phyloP scores from a whole-genome alignment of 2,113 vertebrate genomes.

The Ellobius talpinus region DNA sequence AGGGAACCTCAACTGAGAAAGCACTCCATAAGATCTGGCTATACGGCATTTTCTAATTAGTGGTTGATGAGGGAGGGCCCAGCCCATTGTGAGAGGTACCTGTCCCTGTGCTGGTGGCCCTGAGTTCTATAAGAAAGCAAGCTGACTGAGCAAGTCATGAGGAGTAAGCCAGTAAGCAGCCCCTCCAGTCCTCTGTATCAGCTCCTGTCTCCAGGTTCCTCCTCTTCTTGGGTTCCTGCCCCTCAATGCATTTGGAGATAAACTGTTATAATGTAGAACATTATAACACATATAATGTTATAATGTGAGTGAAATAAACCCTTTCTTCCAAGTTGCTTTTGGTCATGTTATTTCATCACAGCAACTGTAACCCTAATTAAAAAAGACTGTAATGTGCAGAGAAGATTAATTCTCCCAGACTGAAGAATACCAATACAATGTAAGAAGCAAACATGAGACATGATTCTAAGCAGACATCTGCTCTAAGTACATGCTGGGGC shows the following conservation, averaged over 20 bases:
- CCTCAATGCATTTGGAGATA: neutral
- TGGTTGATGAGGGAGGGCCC: neutral
- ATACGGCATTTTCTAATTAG: neutral
- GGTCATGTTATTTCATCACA: neutral
- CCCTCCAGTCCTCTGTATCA: neutral
- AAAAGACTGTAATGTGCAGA: neutral
- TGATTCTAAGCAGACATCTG: neutral
- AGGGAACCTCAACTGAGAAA: neutral
- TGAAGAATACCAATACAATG: slow-evolving; percentile 1
- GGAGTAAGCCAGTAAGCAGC: neutral
- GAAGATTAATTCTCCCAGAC: neutral
- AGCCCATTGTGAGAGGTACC: neutral
- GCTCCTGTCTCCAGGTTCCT: neutral
- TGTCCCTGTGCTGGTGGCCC: neutral
- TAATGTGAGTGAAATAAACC: neutral
- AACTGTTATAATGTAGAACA: neutral
- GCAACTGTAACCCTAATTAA: neutral
- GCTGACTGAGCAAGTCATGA: neutral
- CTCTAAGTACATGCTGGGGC: neutral
- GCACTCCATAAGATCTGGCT: neutral
- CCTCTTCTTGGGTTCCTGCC: neutral
- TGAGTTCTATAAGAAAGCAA: neutral
- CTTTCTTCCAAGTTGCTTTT: neutral
- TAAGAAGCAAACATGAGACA: neutral
- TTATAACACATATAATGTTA: no score